A percentile compares a stretch with the other conserved stretches of the same genome.
phyloP scores from a whole-genome alignment of 2,888 invertebrate genomes.

The Tachina fera region DNA sequence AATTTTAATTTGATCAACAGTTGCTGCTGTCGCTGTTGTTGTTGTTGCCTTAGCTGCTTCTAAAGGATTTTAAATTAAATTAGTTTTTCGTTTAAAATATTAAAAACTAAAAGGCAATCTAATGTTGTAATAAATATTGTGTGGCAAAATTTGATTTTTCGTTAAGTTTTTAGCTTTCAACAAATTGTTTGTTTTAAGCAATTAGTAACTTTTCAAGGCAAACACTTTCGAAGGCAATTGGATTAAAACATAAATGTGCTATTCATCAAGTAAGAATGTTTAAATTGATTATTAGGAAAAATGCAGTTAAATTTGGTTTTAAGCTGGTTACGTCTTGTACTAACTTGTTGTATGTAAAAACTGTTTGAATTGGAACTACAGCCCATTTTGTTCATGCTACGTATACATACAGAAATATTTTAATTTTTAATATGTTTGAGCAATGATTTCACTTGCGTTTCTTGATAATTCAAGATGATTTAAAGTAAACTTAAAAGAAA shows the following conservation, averaged over 20 bases:
- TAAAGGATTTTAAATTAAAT: conserved; percentile 53
- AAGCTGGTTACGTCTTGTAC: too few relatives aligned
- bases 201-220: conserved; percentile 25
- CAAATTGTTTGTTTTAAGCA: background rate
- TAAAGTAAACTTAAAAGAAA: too few relatives aligned
- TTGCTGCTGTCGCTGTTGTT: conserved; percentile 17
- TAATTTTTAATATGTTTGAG: too few relatives aligned
- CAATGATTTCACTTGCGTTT: too few relatives aligned
- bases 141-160: conserved; percentile 15
- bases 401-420: too few relatives aligned
- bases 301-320: too few relatives aligned
- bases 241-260: conserved; percentile 15
- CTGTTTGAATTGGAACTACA: too few relatives aligned
- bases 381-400: too few relatives aligned
- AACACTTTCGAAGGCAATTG: conserved; percentile 10
- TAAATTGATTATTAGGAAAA: background rate
- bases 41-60: background rate
- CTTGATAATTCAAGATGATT: too few relatives aligned
- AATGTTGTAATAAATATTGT: conserved; percentile 38
- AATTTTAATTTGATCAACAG: conserved; percentile 61
- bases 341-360: too few relatives aligned
- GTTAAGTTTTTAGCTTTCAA: background rate
- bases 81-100: conserved; percentile 55
- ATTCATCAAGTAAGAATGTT: background rate
- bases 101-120: conserved; percentile 36